Base-by-base conservation (phyloP, 1,140 invertebrate species). In the Amyelois transitella region DNA sequence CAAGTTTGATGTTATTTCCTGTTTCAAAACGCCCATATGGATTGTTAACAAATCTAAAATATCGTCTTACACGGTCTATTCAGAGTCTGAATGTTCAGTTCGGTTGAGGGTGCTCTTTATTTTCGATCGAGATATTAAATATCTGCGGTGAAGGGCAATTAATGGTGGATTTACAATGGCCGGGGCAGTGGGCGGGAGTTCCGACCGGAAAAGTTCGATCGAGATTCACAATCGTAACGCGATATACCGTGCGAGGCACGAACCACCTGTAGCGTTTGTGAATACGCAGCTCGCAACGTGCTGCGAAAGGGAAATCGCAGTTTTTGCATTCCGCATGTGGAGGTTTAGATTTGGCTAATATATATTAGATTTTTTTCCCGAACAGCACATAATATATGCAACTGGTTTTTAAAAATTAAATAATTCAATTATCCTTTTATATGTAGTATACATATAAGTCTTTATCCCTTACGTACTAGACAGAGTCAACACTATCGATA, bases 201-300 rank as follows among this genome's bases (percentile, higher is more conserved):
- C 81, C 81, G 81, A 81, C 82, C 81, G 84, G 81, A 87, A 86
- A 84, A 75, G 60, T 66, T 78, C 69, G 69, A 83, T 82, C 72
- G 61, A 25, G 66, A 59, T 56, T 52, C 58, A 79, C 75, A 77
- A 80, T 76, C 68, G 64, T 70, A 85, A 87, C 62, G 69, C 51
- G 84, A 87, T 72, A n/a, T n/a, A 75, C 70, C 62, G 53, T 62
- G 64, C 52, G 69, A 75, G 58, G 60, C 45, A 54, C 48, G 56
- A 55, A 47, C 62, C 84, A 87, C 84, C 84, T 87, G 84, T 85
- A 68, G 54, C 38, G 43, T 14, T 43, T 24, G 45, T 51, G 20
- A 21, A 32, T 51, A 38, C 32, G 47, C 45, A 20, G 25, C 17
- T 49, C 18, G 28, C 32, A 25, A 24, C n/a, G 50, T 38, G 32